A percentile compares a stretch with the other conserved stretches of the same genome.
Evolutionary conservation across 2,797 vertebrate species (phyloP).

Genomic region (Acrossocheilus fasciatus): DNA sequence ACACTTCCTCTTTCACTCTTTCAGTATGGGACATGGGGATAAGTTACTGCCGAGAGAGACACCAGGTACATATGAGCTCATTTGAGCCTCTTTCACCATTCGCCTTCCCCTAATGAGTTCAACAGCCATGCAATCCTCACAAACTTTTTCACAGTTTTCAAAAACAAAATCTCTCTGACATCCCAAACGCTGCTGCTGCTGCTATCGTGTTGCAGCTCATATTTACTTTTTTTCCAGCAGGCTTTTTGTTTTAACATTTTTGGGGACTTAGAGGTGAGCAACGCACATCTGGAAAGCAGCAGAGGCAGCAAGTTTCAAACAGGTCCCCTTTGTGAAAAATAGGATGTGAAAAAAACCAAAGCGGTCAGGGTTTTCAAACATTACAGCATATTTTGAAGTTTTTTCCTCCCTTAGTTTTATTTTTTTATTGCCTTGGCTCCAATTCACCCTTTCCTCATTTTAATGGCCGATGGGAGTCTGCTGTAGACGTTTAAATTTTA

Average conservation of each 20-base stretch:
- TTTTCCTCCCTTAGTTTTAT: constrained; percentile 71
- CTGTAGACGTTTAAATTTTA: constrained; percentile 81
- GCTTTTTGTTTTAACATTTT: constrained; percentile 52
- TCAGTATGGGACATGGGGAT: constrained; percentile 43
- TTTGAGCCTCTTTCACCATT: constrained; percentile 43
- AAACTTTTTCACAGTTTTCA: constrained; percentile 52
- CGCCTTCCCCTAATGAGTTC: constrained; percentile 39
- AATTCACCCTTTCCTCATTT: constrained; percentile 77
- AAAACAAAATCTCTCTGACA: constrained; percentile 45
- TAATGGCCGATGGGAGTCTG: constrained; percentile 83
- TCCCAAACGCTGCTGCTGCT: constrained; percentile 23
- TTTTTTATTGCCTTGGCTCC: constrained; percentile 83
- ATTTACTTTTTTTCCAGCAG: constrained; percentile 42
- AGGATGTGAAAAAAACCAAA: constrained; percentile 71
- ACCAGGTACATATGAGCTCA: constrained; percentile 49
- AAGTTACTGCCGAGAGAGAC: constrained; percentile 37
- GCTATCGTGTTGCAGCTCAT: constrained; percentile 34
- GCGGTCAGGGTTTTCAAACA: constrained; percentile 78
- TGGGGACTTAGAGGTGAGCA: constrained; percentile 68
- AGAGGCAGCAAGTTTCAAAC: constrained; percentile 73
- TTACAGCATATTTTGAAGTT: constrained; percentile 83
- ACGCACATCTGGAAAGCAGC: constrained; percentile 83
- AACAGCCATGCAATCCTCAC: constrained; percentile 38
- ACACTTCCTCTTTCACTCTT: constrained; percentile 46
- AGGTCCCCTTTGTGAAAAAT: constrained; percentile 82